Conservation (phyloP, 92 coral and sea anemone genomes). For the Paragorgia papillata region DNA sequence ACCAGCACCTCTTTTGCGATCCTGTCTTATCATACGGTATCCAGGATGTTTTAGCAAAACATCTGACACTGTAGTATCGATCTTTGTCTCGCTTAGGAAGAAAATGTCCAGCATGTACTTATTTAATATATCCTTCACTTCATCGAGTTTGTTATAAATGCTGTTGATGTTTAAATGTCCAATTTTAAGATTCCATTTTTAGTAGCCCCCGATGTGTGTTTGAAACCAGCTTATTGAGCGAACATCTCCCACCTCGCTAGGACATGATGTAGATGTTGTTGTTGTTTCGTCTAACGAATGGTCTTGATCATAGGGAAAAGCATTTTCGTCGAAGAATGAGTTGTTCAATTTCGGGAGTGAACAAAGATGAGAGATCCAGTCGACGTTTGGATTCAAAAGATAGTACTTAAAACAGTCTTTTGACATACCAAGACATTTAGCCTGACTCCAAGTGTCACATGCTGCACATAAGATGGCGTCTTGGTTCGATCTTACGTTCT, state of each 20-base stretch:
- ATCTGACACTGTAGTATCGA: background rate
- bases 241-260: too few species aligned
- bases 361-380: background rate
- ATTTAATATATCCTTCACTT: conserved; percentile 7
- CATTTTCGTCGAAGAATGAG: too few species aligned
- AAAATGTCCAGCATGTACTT: conserved; percentile 3
- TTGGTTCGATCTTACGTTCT: background rate
- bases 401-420: background rate
- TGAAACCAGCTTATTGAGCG: conserved; percentile 2
- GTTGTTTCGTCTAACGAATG: too few species aligned
- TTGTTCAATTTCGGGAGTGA: background rate
- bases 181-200: conserved; percentile 13
- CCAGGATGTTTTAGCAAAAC: conserved; percentile 34
- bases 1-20: conserved; percentile 58
- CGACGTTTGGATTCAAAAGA: background rate
- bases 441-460: background rate
- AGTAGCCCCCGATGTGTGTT: background rate
- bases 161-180: conserved; percentile 24
- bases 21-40: conserved; percentile 50
- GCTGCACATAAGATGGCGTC: background rate
- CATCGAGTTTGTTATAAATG: conserved; percentile 4
- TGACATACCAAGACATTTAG: background rate
- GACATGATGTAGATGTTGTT: too few species aligned
- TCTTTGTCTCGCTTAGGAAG: conserved; percentile 8
- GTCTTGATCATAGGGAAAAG: too few species aligned